A percentile compares a stretch with the other conserved stretches of the same genome.
Conservation (phyloP, 1,140 invertebrate genomes). For the Nasonia longicornis region DNA sequence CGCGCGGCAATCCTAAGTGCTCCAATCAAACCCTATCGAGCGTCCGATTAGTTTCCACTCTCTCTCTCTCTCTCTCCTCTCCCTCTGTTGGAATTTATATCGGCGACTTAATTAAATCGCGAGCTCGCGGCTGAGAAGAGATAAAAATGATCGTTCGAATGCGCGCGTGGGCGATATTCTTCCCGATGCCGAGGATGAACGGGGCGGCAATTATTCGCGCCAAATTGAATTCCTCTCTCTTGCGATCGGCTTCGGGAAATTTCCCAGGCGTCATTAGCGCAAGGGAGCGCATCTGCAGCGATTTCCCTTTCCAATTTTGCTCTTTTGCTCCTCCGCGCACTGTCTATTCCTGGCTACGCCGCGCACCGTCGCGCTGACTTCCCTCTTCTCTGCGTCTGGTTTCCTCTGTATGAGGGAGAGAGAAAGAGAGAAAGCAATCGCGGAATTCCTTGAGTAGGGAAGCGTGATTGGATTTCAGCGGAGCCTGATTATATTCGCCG, state of each 20-base stretch:
- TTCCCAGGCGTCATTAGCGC: not conserved
- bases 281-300: not conserved
- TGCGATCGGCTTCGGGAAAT: not conserved
- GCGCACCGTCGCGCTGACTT: not conserved
- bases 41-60: slow-evolving; percentile 31
- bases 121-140: not conserved
- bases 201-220: slow-evolving; percentile 21
- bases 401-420: not conserved
- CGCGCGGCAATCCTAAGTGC: slow-evolving; percentile 24
- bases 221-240: slow-evolving; percentile 25
- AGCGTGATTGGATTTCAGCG: not conserved
- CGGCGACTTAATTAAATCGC: slow-evolving; percentile 42
- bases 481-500: not conserved
- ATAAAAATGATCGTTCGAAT: not conserved
- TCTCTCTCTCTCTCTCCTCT: slow-evolving; percentile 6
- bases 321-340: not conserved
- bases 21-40: slow-evolving; percentile 42
- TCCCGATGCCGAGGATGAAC: no score
- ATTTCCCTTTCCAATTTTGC: slow-evolving; percentile 1
- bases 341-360: not conserved
- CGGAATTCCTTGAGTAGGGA: not conserved
- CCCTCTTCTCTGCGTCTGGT: not conserved
- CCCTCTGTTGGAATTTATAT: slow-evolving; percentile 32
- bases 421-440: not conserved
- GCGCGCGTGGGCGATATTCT: not conserved